These are phyloP conservation scores for Caloenas nicobarica DNA, from an alignment of 2,113 vertebrate genomes.

Conservation along the genomic window DNA sequence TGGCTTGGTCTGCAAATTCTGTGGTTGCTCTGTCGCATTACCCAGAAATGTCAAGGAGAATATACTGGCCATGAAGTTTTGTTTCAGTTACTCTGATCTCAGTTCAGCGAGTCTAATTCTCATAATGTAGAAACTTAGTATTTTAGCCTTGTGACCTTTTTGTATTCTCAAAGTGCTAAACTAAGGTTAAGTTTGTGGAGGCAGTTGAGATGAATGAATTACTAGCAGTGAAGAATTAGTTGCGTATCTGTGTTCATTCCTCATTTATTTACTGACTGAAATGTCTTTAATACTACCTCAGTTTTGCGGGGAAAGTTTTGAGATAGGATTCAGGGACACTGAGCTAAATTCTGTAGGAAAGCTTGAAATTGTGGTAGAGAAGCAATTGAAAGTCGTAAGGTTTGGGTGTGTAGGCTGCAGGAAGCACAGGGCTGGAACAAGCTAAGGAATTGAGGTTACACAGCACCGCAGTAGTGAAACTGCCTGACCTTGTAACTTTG, in stretches of 20 bases:
- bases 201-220: neutral
- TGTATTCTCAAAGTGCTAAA: neutral
- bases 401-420: neutral
- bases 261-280: neutral
- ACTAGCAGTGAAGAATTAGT: neutral
- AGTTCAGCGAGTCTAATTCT: neutral
- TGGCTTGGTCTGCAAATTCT: neutral
- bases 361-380: neutral
- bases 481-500: neutral
- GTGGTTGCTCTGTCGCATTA: neutral
- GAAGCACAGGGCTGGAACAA: neutral
- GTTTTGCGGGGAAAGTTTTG: neutral
- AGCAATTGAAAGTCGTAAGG: neutral
- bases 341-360: neutral
- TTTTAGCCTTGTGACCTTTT: neutral
- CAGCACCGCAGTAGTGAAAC: neutral
- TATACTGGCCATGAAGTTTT: fast-evolving
- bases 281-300: neutral
- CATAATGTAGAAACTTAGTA: neutral
- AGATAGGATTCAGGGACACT: neutral
- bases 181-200: neutral
- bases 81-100: neutral
- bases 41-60: neutral
- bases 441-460: neutral
- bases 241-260: neutral